Evolutionary conservation across 1,140 invertebrate species (phyloP).

Genomic region (Formica selysi): DNA sequence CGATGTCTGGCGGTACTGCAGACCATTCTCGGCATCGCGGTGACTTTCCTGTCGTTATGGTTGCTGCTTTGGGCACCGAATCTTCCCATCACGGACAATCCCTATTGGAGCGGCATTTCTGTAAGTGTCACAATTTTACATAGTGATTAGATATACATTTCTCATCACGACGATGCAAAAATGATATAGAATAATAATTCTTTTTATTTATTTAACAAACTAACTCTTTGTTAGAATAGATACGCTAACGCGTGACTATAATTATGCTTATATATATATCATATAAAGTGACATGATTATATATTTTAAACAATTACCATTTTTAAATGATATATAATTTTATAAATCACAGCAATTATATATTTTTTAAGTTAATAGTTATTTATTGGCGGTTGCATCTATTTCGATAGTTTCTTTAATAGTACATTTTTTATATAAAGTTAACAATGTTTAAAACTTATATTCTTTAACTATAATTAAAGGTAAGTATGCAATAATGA

Average conservation of each 20-base stretch:
- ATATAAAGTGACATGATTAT: conserved; percentile 5
- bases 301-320: neutral
- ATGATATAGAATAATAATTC: neutral
- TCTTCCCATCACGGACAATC: conserved; percentile 87
- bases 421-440: neutral
- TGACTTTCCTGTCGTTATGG: conserved; percentile 88
- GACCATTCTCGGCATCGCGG: conserved; percentile 86
- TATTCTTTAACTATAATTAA: neutral
- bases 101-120: conserved; percentile 89
- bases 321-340: neutral
- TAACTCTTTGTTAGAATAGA: neutral
- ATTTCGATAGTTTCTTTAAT: neutral
- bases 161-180: conserved; percentile 1
- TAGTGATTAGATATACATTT: neutral
- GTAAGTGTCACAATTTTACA: conserved; percentile 83
- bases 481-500: conserved; percentile 16
- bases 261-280: neutral
- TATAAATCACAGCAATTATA: neutral
- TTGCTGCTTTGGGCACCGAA: conserved; percentile 88
- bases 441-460: neutral
- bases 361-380: neutral
- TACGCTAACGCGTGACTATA: neutral
- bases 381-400: neutral
- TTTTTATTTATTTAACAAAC: conserved; percentile 24
- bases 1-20: conserved; percentile 87